Conservation (phyloP, 2,113 vertebrate species). For the Hemichromis elongatus region DNA sequence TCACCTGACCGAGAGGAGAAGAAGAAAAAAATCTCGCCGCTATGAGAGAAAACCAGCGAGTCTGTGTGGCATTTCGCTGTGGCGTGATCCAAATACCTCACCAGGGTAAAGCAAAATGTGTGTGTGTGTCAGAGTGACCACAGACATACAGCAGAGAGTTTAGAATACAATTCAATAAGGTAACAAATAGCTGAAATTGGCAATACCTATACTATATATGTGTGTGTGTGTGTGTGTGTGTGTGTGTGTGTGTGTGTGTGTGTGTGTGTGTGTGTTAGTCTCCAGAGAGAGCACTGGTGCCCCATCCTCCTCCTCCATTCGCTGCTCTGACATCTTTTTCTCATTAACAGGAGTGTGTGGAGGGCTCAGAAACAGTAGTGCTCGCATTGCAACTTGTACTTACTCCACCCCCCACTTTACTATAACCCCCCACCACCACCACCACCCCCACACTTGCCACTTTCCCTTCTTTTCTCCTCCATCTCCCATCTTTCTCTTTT, state of each 20-base stretch:
- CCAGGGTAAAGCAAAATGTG: background rate
- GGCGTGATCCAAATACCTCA: conserved; percentile 34
- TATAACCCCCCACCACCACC: background rate
- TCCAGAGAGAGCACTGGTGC: conserved; percentile 7
- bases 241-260: background rate
- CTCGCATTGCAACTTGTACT: conserved; percentile 59
- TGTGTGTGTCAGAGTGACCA: background rate
- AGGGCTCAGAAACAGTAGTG: conserved; percentile 67
- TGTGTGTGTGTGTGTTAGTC: background rate
- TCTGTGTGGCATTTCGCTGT: conserved; percentile 63
- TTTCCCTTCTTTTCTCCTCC: background rate
- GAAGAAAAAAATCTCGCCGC: conserved; percentile 5
- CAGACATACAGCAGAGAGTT: background rate
- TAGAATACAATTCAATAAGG: background rate
- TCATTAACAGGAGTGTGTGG: conserved; percentile 71
- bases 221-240: background rate
- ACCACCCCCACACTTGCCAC: background rate
- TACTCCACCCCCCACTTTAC: conserved; percentile 9
- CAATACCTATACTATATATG: background rate
- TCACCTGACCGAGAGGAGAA: background rate
- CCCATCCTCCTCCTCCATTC: conserved; percentile 37
- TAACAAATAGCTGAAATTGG: background rate
- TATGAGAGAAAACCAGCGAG: conserved; percentile 42
- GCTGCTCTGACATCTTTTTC: conserved; percentile 69
- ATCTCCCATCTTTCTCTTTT: background rate